Conservation (phyloP, 2,113 vertebrate genomes). For the Pleuronectes platessa region DNA sequence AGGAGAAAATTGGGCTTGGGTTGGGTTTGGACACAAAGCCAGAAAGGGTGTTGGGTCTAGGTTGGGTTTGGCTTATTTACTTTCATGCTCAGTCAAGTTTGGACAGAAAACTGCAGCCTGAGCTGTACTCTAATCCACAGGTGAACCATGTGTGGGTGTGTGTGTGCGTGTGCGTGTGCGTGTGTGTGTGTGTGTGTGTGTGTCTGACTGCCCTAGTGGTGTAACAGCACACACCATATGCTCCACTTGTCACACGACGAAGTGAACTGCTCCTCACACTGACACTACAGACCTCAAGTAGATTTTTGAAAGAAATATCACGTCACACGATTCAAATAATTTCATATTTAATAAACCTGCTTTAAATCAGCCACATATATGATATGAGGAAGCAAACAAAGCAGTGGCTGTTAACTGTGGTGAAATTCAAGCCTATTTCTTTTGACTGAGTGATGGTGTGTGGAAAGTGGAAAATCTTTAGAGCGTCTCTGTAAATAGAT, state of each 20-base stretch:
- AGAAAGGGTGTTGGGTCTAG: too few relatives aligned
- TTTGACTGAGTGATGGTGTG: fast-evolving
- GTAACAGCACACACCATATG: slow-evolving; percentile 16
- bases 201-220: too few relatives aligned
- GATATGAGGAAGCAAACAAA: background rate
- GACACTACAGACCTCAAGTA: slow-evolving; percentile 32
- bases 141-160: too few relatives aligned
- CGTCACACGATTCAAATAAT: background rate
- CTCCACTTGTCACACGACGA: slow-evolving; percentile 54
- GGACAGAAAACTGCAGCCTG: background rate
- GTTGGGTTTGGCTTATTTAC: too few relatives aligned
- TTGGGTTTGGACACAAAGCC: too few relatives aligned
- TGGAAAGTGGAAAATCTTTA: background rate
- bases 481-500: too few relatives aligned
- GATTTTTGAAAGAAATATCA: background rate
- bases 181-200: too few relatives aligned
- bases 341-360: background rate
- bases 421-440: slow-evolving; percentile 18
- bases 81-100: too few relatives aligned
- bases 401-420: slow-evolving; percentile 33
- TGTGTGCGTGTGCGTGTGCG: too few relatives aligned
- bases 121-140: too few relatives aligned
- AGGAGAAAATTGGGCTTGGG: too few relatives aligned
- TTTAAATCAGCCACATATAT: background rate
- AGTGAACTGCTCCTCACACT: slow-evolving; percentile 46